Conservation (phyloP, 2,797 vertebrate species). For the Scarus forsteni region DNA sequence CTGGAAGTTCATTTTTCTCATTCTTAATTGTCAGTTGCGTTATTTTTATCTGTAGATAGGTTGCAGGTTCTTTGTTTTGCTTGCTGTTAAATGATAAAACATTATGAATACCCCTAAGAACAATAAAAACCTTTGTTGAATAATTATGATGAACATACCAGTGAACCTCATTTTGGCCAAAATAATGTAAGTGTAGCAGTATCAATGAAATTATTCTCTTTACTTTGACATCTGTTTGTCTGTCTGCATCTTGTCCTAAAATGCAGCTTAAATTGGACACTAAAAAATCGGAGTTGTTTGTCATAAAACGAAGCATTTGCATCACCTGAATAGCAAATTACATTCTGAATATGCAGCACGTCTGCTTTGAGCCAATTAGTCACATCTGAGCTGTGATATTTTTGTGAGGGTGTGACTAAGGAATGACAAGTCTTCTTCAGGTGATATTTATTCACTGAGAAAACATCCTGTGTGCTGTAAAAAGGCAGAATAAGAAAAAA, state of each 20-base stretch:
- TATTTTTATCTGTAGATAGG: too few species aligned
- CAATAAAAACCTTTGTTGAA: too few species aligned
- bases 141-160: too few species aligned
- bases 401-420: constrained; percentile 45
- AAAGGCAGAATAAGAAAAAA: constrained; percentile 23
- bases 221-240: background rate
- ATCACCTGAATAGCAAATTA: constrained; percentile 22
- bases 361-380: constrained; percentile 53
- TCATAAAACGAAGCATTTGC: background rate
- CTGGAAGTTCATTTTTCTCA: too few species aligned
- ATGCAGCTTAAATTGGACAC: background rate
- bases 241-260: constrained; percentile 9
- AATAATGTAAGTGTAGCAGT: background rate
- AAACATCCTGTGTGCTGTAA: constrained; percentile 23
- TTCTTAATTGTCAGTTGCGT: too few species aligned
- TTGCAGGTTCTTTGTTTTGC: too few species aligned
- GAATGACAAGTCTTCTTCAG: constrained; percentile 35
- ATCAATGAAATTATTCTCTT: background rate
- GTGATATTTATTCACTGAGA: constrained; percentile 24
- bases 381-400: constrained; percentile 42
- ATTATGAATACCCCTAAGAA: too few species aligned
- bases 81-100: too few species aligned
- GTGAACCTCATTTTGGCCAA: too few species aligned
- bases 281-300: constrained; percentile 3
- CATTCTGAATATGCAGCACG: constrained; percentile 28